A percentile compares a stretch with the other conserved stretches of the same genome.
Evolutionary conservation across 2,888 invertebrate species (phyloP).

Genomic region (Euplexia lucipara): DNA sequence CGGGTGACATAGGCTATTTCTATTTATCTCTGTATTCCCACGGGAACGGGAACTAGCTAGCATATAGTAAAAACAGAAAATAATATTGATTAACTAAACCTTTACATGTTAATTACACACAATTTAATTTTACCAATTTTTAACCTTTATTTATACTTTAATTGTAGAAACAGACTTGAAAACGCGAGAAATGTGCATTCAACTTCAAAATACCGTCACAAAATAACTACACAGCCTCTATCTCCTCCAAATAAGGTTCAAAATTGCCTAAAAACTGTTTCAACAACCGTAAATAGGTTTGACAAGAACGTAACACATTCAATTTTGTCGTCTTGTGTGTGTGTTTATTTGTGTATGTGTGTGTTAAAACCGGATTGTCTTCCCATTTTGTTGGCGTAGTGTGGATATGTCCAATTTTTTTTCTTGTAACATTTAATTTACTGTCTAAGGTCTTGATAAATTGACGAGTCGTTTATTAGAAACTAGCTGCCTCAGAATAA

Average conservation of each 20-base stretch:
- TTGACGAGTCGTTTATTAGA: not conserved
- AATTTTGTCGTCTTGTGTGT: constrained; percentile 36
- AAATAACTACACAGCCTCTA: not conserved
- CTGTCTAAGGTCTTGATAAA: constrained; percentile 18
- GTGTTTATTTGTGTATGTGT: constrained; percentile 43
- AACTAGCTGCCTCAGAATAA: no score
- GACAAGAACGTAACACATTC: constrained; percentile 47
- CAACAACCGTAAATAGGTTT: constrained; percentile 17
- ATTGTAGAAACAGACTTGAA: constrained; percentile 30
- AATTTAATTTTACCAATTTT: constrained; percentile 23
- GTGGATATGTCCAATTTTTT: constrained; percentile 40
- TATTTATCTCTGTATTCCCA: no score
- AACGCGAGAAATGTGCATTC: constrained; percentile 38
- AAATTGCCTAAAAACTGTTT: constrained; percentile 8
- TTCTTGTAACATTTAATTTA: not conserved
- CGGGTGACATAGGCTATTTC: no score
- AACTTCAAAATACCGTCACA: not conserved
- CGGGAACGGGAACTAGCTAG: no score
- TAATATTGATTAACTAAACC: not conserved
- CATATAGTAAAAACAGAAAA: not conserved
- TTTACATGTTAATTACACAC: not conserved
- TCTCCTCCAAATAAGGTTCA: accelerated
- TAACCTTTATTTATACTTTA: constrained; percentile 24
- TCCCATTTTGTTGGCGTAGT: constrained; percentile 61
- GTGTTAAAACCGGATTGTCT: constrained; percentile 72